Evolutionary conservation across 2,113 vertebrate genomes (phyloP).

Genomic region (Paratilapia polleni): DNA sequence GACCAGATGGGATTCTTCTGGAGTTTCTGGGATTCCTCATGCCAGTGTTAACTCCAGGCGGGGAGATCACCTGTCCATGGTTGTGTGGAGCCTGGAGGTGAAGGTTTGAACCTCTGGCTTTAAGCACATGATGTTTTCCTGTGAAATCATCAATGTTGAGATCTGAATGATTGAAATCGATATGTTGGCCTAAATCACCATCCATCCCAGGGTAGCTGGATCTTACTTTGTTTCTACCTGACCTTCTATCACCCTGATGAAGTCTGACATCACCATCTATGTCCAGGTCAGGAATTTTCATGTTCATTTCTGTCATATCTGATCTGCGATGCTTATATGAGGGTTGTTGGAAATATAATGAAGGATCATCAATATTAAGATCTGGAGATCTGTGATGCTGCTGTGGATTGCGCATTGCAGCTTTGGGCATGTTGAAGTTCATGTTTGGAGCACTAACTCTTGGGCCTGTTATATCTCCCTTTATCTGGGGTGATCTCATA

Average conservation of each 20-base stretch:
- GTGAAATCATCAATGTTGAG: slow-evolving; percentile 75
- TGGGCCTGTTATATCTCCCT: slow-evolving; percentile 25
- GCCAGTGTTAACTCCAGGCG: neutral
- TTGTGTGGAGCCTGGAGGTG: slow-evolving; percentile 11
- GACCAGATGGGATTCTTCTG: neutral
- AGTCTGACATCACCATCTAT: slow-evolving; percentile 44
- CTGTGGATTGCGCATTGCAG: slow-evolving; percentile 27
- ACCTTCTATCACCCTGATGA: neutral
- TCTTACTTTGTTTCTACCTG: slow-evolving; percentile 10
- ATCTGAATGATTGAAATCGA: slow-evolving; percentile 58
- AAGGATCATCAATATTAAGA: slow-evolving; percentile 37
- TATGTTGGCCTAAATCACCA: neutral
- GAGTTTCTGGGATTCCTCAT: slow-evolving; percentile 9
- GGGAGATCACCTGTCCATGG: neutral
- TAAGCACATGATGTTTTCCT: slow-evolving; percentile 55
- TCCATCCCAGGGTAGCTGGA: slow-evolving; percentile 41
- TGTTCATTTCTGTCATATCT: slow-evolving; percentile 30
- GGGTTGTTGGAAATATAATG: slow-evolving; percentile 26
- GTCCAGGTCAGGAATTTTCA: slow-evolving; percentile 54
- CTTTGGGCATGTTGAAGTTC: slow-evolving; percentile 16
- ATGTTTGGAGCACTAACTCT: slow-evolving; percentile 35
- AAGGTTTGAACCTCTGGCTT: slow-evolving; percentile 49
- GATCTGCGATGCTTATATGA: slow-evolving; percentile 40
- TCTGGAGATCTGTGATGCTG: slow-evolving; percentile 45
- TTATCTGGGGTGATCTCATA: slow-evolving; percentile 41